phyloP scores from a whole-genome alignment of 92 coral and sea anemone genomes.

The Palythoa grandis region DNA sequence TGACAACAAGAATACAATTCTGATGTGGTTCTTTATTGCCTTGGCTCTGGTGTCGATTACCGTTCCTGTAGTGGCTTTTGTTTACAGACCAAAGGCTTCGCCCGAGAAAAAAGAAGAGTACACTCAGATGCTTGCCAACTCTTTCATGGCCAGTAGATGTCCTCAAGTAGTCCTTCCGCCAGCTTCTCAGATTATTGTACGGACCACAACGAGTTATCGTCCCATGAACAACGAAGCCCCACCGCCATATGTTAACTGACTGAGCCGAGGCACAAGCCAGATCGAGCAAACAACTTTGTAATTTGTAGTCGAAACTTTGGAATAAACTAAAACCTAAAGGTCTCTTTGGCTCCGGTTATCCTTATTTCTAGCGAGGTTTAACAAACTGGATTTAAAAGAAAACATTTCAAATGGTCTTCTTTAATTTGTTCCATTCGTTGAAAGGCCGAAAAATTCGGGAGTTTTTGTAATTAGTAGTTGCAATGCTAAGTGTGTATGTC shows the following conservation, averaged over 20 bases:
- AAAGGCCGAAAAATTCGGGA: no score
- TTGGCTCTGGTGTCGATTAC: not conserved
- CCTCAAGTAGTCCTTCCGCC: conserved; percentile 14
- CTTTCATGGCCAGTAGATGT: conserved; percentile 9
- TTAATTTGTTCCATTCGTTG: no score
- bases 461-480: no score
- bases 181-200: conserved; percentile 24
- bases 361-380: no score
- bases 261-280: not conserved
- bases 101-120: conserved; percentile 23
- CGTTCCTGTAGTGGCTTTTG: not conserved
- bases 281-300: not conserved
- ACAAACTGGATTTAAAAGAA: no score
- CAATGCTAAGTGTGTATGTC: no score
- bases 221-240: conserved; percentile 29
- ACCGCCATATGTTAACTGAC: not conserved
- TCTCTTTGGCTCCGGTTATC: no score
- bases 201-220: conserved; percentile 10
- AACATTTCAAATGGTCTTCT: no score
- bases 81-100: conserved; percentile 31
- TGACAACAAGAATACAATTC: not conserved
- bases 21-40: not conserved
- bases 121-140: conserved; percentile 11
- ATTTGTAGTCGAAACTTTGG: no score
- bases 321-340: no score